Base-by-base conservation (phyloP, 2,113 vertebrate genomes). In the Azemiops feae region DNA sequence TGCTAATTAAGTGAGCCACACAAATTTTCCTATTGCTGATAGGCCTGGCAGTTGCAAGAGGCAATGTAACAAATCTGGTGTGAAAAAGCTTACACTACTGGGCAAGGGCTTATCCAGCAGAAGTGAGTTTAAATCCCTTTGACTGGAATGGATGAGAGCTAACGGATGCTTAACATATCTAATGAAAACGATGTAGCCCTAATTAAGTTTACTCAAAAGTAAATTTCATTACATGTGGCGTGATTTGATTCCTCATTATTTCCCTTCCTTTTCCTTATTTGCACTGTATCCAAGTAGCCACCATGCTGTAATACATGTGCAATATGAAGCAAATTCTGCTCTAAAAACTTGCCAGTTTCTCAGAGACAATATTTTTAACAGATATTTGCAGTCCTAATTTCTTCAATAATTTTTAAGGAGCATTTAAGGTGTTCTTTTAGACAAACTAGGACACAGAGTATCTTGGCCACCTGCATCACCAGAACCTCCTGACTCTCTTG, bases 1-100 rank as follows among this genome's bases (percentile, higher is more conserved):
- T 60, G 55, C 54, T 91, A 87, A 92, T 96, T 93, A 94, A 95
- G 93, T 92, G 57, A 20, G 57, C 93, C 96, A 95, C 94, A 94
- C 64, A 94, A 74, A 88, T 20, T 85, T 0, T 94, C 94, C 91
- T 86, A 91, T 14, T 54, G 90, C 34, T 91, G 34, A 94, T 74
- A 74, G 0, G 0, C 18, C 2, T 64, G n/a, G 60, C 74, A 53
- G 81, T 22, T 90, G 74, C 39, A 55, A 64, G 64, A 85, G 9
- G 22, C 88, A 90, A 93, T 52, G 43, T 50, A 86, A 60, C 54
- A 90, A 89, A 86, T 85, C 30, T 50, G 45, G 52, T 86, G 54
- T 53, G 39, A 55, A 39, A 86, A 90, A 86, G 20, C 54, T n/a
- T 39, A 50, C 30, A 86, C 23, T 23, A 4, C 10, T 58, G 53